Evolutionary conservation across 2,888 invertebrate genomes (phyloP), one percentile per base, ranked within the genome.

Genomic region (Rambutsinella grinnellia): DNA sequence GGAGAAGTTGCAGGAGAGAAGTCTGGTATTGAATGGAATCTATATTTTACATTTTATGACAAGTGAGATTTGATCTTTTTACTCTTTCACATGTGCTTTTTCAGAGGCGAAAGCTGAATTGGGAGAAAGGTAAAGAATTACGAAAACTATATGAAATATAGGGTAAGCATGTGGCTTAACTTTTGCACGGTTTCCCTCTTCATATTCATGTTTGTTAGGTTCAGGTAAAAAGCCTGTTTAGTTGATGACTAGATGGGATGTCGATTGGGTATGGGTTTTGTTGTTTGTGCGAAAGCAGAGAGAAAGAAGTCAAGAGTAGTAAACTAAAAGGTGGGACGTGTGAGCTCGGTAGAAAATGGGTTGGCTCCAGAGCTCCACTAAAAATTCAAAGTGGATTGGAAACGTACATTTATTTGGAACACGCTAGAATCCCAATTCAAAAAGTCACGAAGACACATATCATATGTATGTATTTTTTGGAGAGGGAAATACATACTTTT

Each of bases 11-110:
- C 21, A 17, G 19, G 2, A 23, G 6, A 61, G 26, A 27, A 61
- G 62, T 46, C 6, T 60, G 49, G 27, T 47, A 47, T 46, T 24
- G 46, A 17, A 44, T 68, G 68, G 60, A 68, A 68, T 60, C 68
- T 68, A 68, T 66, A 69, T 69, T 69, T 69, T 61, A 69, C 61
- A 44, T 69, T 69, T 69, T 69, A 69, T 69, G 69, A 69, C 69
- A 62, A 69, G 69, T 54, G 69, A 69, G 69, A 69, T 69, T 69
- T 69, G 61, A 69, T 69, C 69, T 69, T 36, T 69, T 47, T 28
- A 54, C 28, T 28, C 23, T 61, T 17, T 10, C 23, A 21, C n/a
- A 13, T 19, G 6, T 58, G 10, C 44, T 36, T 36, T 23, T 44
- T 26, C n/a, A 13, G 26, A n/a, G 24, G 23, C 21, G n/a, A 19